Evolutionary conservation across 2,113 vertebrate genomes (phyloP).

Genomic region (Ochotona princeps): DNA sequence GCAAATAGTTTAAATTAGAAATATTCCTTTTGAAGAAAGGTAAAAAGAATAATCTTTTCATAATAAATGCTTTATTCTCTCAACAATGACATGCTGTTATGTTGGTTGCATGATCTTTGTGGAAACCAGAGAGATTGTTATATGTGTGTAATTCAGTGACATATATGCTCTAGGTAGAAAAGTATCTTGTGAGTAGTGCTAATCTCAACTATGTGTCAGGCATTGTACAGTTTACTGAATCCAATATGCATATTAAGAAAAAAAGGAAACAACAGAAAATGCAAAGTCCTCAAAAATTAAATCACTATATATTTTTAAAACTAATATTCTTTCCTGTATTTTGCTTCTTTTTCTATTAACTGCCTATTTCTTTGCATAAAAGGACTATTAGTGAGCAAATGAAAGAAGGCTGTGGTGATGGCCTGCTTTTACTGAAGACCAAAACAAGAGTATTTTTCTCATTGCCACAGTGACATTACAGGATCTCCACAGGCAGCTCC

Average conservation of each 20-base stretch:
- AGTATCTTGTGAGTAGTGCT: background rate
- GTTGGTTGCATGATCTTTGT: background rate
- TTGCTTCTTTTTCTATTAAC: background rate
- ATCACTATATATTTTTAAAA: background rate
- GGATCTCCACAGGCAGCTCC: background rate
- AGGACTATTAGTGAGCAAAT: background rate
- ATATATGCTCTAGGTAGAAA: background rate
- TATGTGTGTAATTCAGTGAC: background rate
- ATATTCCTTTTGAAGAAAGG: background rate
- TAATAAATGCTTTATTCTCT: background rate
- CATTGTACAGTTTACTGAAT: background rate
- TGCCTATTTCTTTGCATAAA: background rate
- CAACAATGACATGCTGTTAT: background rate
- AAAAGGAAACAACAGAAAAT: background rate
- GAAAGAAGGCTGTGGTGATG: background rate
- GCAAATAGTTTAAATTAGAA: background rate
- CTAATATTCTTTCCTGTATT: background rate
- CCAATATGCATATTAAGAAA: background rate
- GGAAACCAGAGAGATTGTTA: background rate
- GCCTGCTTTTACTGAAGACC: no score
- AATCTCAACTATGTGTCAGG: background rate
- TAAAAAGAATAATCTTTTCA: background rate
- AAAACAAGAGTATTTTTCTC: no score
- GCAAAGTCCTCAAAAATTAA: background rate
- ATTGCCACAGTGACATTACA: background rate